Conservation (phyloP, 2,113 vertebrate species). For the Tautogolabrus adspersus region DNA sequence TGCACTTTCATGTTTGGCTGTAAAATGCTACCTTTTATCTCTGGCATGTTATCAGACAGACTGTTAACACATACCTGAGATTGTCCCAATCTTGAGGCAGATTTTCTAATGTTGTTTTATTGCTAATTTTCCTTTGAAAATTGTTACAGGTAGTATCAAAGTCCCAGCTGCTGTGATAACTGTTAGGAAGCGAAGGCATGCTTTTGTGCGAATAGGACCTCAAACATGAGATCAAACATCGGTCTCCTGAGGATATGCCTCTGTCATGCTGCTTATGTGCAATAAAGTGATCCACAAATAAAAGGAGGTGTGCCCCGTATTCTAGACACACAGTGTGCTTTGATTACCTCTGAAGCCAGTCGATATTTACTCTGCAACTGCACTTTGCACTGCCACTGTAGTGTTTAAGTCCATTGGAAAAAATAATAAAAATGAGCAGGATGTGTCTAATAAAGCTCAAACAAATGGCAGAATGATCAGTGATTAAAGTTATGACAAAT, state of each 20-base stretch:
- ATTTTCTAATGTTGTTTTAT: background rate
- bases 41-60: constrained; percentile 52
- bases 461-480: too few species aligned
- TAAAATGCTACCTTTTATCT: constrained; percentile 38
- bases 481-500: too few species aligned
- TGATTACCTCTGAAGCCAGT: constrained; percentile 3
- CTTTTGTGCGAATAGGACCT: constrained; percentile 42
- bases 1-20: constrained; percentile 31
- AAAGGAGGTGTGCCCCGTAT: constrained; percentile 1
- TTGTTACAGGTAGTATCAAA: constrained; percentile 39
- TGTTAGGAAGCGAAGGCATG: constrained; percentile 35
- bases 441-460: background rate
- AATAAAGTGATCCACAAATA: constrained; percentile 7
- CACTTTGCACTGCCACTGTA: background rate
- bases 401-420: background rate
- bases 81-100: constrained; percentile 12
- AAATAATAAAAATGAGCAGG: background rate
- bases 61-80: constrained; percentile 62
- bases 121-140: background rate
- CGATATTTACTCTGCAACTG: background rate
- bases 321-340: background rate
- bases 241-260: background rate
- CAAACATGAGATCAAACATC: constrained; percentile 2
- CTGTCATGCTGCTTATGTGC: constrained; percentile 17
- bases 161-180: constrained; percentile 34